Evolutionary conservation across 2,888 invertebrate species (phyloP).

Genomic region (Linnaemya vulpina): DNA sequence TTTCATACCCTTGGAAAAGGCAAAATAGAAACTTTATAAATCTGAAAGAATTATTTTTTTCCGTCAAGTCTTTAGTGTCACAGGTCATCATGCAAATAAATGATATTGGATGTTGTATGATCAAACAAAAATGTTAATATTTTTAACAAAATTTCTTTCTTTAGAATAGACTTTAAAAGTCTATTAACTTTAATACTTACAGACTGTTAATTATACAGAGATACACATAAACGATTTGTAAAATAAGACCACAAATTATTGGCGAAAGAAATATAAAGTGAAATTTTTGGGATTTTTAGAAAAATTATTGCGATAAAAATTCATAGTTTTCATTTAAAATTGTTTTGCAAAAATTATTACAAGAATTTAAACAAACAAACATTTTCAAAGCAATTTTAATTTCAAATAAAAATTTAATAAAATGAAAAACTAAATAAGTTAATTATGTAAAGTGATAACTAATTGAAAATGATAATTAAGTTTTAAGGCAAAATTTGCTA

Average conservation of each 20-base stretch:
- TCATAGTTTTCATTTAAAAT: constrained; percentile 3
- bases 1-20: background rate
- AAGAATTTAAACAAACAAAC: no score
- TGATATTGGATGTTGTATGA: constrained; percentile 61
- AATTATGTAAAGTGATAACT: constrained; percentile 59
- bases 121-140: constrained; percentile 26
- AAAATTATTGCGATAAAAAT: constrained; percentile 50
- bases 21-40: background rate
- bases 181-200: constrained; percentile 67
- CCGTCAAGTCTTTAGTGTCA: background rate
- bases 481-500: constrained; percentile 1
- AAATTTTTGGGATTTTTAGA: constrained; percentile 66
- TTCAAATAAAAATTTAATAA: constrained; percentile 13
- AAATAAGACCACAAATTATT: constrained; percentile 63
- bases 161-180: constrained; percentile 33
- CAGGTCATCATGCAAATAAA: constrained; percentile 63
- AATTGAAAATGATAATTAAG: constrained; percentile 39
- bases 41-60: background rate
- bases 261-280: constrained; percentile 69
- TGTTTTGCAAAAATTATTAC: constrained; percentile 23
- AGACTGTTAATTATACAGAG: constrained; percentile 65
- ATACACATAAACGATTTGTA: constrained; percentile 58
- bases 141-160: constrained; percentile 3
- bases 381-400: constrained; percentile 17
- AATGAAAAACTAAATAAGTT: constrained; percentile 16